Percentiles rank a stretch among this genome's conserved stretches.
Evolutionary conservation across 2,888 invertebrate species (phyloP).

Genomic region (Microchrysa polita): DNA sequence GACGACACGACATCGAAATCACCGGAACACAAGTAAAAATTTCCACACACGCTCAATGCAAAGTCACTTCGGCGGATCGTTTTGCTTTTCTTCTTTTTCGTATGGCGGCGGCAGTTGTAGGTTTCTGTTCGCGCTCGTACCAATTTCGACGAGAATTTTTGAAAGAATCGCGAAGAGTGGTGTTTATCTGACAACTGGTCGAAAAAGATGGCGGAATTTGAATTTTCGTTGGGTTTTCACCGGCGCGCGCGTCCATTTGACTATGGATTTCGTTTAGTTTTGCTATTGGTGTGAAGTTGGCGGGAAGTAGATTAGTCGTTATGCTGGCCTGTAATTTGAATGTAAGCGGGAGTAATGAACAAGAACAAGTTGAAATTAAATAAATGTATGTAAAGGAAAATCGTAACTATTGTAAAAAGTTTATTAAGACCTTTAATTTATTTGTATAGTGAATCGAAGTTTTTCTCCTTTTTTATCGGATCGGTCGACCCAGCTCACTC

Average conservation of each 20-base stretch:
- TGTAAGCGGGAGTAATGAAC: not conserved
- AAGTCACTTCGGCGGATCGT: slow-evolving; percentile 37
- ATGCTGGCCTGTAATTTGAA: not conserved
- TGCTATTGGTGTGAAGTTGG: not conserved
- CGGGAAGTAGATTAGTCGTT: not conserved
- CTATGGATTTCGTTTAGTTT: not conserved
- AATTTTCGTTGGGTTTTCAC: not conserved
- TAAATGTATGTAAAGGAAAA: too few relatives aligned
- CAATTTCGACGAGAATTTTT: slow-evolving; percentile 15
- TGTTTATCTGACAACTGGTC: slow-evolving; percentile 40
- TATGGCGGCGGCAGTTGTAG: not conserved
- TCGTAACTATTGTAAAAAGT: too few relatives aligned
- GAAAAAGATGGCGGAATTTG: slow-evolving; percentile 43
- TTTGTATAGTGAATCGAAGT: too few relatives aligned
- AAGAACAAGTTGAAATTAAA: not conserved
- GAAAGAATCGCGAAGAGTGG: not conserved
- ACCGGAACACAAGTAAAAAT: slow-evolving; percentile 18
- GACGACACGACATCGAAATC: not conserved
- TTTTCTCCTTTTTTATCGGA: too few relatives aligned
- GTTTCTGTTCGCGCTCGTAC: slow-evolving; percentile 39
- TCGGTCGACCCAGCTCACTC: too few relatives aligned
- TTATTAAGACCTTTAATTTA: too few relatives aligned
- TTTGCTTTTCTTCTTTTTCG: not conserved
- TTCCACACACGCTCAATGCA: slow-evolving; percentile 2
- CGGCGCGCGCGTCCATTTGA: not conserved